A percentile compares a stretch with the other conserved stretches of the same genome.
phyloP scores from a whole-genome alignment of 2,888 invertebrate species.

The Agriopis aurantiaria region DNA sequence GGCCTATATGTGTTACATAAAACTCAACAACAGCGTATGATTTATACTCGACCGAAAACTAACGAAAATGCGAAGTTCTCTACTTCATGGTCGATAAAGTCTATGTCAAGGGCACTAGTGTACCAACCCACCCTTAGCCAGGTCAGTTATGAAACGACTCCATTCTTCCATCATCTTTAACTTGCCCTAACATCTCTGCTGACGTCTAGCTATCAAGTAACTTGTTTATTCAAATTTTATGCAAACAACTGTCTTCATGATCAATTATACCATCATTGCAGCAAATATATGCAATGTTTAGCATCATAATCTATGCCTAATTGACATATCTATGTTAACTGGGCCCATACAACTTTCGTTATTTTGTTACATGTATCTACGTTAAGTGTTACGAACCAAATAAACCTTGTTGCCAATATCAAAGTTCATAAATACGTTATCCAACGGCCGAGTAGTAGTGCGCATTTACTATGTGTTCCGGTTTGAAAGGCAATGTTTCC shows the following conservation, averaged over 20 bases:
- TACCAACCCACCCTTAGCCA: not conserved
- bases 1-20: no score
- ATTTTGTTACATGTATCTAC: conserved; percentile 19
- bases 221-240: conserved; percentile 16
- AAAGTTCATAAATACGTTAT: not conserved
- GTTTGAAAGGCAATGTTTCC: no score
- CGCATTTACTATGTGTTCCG: not conserved
- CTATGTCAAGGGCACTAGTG: conserved; percentile 10
- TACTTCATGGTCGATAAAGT: conserved; percentile 7
- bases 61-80: not conserved
- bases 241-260: conserved; percentile 17
- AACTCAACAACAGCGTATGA: not conserved
- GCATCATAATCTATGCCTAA: conserved; percentile 20
- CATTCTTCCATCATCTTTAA: not conserved
- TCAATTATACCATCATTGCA: conserved; percentile 15
- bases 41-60: not conserved
- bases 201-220: not conserved
- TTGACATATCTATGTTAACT: conserved; percentile 28
- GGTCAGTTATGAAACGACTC: not conserved
- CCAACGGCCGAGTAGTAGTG: no score
- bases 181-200: conserved; percentile 11
- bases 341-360: conserved; percentile 26
- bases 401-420: not conserved
- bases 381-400: conserved; percentile 11
- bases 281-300: conserved; percentile 23